These are phyloP conservation scores for Bombus fervidus DNA, from an alignment of 1,140 invertebrate species.

Conservation along the genomic window DNA sequence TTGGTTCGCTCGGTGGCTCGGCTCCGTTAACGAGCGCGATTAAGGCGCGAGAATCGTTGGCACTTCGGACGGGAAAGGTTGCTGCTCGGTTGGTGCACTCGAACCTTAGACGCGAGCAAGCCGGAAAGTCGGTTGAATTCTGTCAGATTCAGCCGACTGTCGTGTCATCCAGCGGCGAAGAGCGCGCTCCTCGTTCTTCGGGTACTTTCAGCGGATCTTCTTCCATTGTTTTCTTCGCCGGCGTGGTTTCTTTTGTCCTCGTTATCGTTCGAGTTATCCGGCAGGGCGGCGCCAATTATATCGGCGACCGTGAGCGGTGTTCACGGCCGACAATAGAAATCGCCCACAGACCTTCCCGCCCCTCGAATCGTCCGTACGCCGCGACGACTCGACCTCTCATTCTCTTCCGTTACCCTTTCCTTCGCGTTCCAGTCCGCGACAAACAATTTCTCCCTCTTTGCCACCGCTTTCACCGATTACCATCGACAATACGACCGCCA, in stretches of 20 bases:
- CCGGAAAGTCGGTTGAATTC: constrained; percentile 36
- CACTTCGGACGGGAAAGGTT: neutral
- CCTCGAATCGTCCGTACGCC: neutral
- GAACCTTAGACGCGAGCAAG: neutral
- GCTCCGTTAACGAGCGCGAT: constrained; percentile 32
- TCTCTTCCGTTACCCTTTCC: neutral
- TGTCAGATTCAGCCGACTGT: constrained; percentile 53
- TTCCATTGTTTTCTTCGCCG: constrained; percentile 58
- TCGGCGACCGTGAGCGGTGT: constrained; percentile 59
- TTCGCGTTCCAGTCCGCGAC: neutral
- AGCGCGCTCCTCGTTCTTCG: constrained; percentile 31
- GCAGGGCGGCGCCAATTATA: constrained; percentile 71
- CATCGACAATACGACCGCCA: constrained; percentile 53
- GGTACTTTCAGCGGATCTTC: constrained; percentile 53
- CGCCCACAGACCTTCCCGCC: constrained; percentile 57
- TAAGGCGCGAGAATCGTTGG: constrained; percentile 22
- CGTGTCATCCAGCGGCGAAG: constrained; percentile 47
- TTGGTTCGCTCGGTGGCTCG: neutral
- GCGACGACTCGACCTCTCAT: neutral
- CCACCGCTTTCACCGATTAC: constrained; percentile 29
- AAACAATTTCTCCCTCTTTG: constrained; percentile 31
- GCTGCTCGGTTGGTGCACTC: constrained; percentile 3
- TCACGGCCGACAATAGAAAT: constrained; percentile 70
- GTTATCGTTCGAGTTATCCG: constrained; percentile 69
- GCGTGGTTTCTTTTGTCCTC: constrained; percentile 62